phyloP scores from a whole-genome alignment of 2,797 vertebrate species.

The Dryobates pubescens region DNA sequence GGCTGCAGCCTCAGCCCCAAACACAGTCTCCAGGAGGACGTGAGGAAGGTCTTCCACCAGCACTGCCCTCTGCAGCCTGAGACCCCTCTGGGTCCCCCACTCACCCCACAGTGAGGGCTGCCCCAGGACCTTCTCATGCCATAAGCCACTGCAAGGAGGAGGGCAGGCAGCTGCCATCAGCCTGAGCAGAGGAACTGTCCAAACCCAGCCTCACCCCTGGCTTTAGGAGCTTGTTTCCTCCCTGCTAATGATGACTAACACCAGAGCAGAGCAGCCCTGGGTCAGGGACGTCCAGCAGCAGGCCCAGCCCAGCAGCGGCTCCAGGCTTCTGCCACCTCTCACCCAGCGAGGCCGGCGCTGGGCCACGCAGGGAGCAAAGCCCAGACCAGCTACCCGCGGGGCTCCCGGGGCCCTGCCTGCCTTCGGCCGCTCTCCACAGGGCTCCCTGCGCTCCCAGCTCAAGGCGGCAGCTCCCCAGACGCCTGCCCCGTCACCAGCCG shows the following conservation, averaged over 20 bases:
- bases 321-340: not conserved
- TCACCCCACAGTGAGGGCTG: fast-evolving
- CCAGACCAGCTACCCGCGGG: fast-evolving
- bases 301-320: too few species aligned
- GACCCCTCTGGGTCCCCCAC: not conserved
- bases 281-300: not conserved
- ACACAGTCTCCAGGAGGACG: fast-evolving
- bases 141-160: fast-evolving
- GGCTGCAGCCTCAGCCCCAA: not conserved
- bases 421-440: not conserved
- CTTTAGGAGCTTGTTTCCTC: fast-evolving
- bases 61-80: not conserved
- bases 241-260: not conserved
- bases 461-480: fast-evolving
- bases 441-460: not conserved
- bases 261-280: not conserved
- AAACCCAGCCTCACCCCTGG: not conserved
- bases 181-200: fast-evolving
- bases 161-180: not conserved
- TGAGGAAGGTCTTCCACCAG: fast-evolving
- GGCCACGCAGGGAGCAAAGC: not conserved
- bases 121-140: fast-evolving
- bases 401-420: too few species aligned
- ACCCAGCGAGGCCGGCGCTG: fast-evolving
- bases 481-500: too few species aligned